A percentile compares a stretch with the other conserved stretches of the same genome.
Evolutionary conservation across 2,797 vertebrate genomes (phyloP).

Genomic region (Gymnocypris eckloni): DNA sequence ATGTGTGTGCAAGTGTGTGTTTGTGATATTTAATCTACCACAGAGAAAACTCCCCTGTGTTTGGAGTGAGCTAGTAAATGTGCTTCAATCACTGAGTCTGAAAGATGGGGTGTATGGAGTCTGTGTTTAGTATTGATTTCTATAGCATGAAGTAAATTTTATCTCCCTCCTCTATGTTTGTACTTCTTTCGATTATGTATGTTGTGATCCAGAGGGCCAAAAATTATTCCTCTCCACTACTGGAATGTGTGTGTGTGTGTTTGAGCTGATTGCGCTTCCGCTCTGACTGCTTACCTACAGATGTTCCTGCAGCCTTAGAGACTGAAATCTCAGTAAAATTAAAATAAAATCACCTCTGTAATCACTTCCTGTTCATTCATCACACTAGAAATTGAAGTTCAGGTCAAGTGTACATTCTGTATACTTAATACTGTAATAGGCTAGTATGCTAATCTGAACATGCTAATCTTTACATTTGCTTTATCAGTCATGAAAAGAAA

Average conservation of each 20-base stretch:
- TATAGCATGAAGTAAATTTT: neutral
- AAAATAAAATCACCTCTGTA: neutral
- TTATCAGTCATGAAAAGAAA: no score
- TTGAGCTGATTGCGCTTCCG: neutral
- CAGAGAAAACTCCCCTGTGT: neutral
- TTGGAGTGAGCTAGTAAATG: neutral
- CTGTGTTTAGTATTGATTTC: conserved; percentile 21
- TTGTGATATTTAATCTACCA: conserved; percentile 10
- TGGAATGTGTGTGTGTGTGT: neutral
- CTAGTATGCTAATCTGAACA: conserved; percentile 10
- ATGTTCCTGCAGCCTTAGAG: neutral
- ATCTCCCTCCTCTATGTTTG: neutral
- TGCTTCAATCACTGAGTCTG: conserved; percentile 6
- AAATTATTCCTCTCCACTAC: neutral
- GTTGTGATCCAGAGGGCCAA: neutral
- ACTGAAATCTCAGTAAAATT: neutral
- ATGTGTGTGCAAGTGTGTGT: neutral
- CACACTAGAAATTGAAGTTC: neutral
- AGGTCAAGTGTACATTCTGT: neutral
- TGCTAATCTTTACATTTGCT: neutral
- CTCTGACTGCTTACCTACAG: neutral
- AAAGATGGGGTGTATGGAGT: neutral
- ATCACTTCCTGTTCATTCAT: neutral
- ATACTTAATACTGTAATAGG: neutral
- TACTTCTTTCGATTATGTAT: neutral